Percentiles rank a stretch among this genome's conserved stretches.
These are phyloP conservation scores for Phalera bucephala DNA, from an alignment of 2,888 invertebrate genomes.

Conservation along the genomic window DNA sequence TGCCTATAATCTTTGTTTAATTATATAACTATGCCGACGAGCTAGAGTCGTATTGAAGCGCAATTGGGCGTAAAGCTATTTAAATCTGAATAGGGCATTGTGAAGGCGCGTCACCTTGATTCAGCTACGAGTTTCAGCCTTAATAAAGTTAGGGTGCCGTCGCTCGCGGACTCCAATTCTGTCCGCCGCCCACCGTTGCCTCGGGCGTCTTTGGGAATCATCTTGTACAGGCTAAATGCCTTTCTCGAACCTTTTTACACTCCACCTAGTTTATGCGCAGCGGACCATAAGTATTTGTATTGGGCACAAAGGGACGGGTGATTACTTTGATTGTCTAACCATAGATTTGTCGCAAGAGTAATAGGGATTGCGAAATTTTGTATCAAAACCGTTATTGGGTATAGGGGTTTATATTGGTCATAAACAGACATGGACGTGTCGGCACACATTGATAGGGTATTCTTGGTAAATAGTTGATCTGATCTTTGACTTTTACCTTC, in stretches of 20 bases:
- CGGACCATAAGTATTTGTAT: slow-evolving; percentile 38
- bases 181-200: slow-evolving; percentile 51
- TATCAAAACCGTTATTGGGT: background rate
- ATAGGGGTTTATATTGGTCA: too few relatives aligned
- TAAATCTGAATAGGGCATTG: slow-evolving; percentile 82
- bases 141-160: slow-evolving; percentile 77
- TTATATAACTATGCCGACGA: slow-evolving; percentile 74
- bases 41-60: slow-evolving; percentile 74
- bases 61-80: slow-evolving; percentile 83
- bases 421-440: too few relatives aligned
- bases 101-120: slow-evolving; percentile 79
- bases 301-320: slow-evolving; percentile 35
- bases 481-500: too few relatives aligned
- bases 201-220: slow-evolving; percentile 51
- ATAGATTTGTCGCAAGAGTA: slow-evolving; percentile 16
- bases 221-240: slow-evolving; percentile 60
- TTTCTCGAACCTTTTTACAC: slow-evolving; percentile 47
- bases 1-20: slow-evolving; percentile 68
- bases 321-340: slow-evolving; percentile 31
- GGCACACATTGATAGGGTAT: too few relatives aligned
- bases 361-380: slow-evolving; percentile 11
- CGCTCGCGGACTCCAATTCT: slow-evolving; percentile 53
- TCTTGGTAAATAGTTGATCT: too few relatives aligned
- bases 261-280: slow-evolving; percentile 46
- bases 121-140: slow-evolving; percentile 66